Evolutionary conservation across 2,113 vertebrate species (phyloP).

Genomic region (Epinephelus fuscoguttatus): DNA sequence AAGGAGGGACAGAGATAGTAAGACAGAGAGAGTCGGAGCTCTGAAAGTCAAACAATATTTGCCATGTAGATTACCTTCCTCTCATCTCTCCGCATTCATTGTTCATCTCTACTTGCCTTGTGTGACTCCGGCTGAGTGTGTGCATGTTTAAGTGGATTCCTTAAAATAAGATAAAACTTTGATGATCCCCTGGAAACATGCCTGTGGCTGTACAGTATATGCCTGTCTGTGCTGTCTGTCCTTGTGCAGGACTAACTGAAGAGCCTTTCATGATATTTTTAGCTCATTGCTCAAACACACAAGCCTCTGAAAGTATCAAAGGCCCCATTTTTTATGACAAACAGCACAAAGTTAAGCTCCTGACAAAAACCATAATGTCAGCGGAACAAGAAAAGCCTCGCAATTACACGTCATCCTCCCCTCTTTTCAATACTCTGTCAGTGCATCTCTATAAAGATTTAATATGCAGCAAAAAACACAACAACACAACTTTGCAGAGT

Average conservation of each 20-base stretch:
- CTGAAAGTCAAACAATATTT: constrained; percentile 66
- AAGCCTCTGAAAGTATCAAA: constrained; percentile 38
- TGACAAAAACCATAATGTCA: constrained; percentile 61
- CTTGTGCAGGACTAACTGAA: constrained; percentile 16
- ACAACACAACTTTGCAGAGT: constrained; percentile 50
- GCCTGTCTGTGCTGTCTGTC: constrained; percentile 16
- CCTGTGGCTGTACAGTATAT: constrained; percentile 40
- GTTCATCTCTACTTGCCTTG: constrained; percentile 32
- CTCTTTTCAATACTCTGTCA: constrained; percentile 32
- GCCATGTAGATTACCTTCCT: constrained; percentile 46
- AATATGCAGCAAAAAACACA: constrained; percentile 39
- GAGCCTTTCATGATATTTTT: constrained; percentile 55
- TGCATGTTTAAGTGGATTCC: constrained; percentile 39
- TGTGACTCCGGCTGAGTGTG: constrained; percentile 8
- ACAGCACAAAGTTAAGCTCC: constrained; percentile 59
- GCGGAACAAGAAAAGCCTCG: constrained; percentile 45
- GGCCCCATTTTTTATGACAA: constrained; percentile 58
- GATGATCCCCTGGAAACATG: constrained; percentile 49
- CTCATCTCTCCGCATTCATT: constrained; percentile 44
- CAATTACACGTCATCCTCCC: constrained; percentile 44
- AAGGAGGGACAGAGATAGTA: constrained; percentile 6
- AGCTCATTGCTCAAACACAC: constrained; percentile 50
- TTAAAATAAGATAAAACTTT: constrained; percentile 63
- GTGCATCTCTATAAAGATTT: constrained; percentile 59
- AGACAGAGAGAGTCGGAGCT: constrained; percentile 12